These are phyloP conservation scores for Octopus sinensis DNA, from an alignment of 1,140 invertebrate species.

Conservation along the genomic window DNA sequence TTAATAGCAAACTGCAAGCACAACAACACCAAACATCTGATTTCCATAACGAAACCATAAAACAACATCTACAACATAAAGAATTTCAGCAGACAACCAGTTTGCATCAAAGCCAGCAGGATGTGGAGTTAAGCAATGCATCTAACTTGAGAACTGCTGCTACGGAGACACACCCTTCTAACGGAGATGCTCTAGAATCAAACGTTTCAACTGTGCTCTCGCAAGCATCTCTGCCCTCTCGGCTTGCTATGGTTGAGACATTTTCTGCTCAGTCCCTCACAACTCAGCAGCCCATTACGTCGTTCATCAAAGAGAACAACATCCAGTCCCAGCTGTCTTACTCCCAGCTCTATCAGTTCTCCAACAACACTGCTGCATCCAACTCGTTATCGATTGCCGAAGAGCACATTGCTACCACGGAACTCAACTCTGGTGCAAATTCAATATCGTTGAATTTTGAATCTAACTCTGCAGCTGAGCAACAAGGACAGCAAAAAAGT, in stretches of 20 bases:
- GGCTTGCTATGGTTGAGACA: not conserved
- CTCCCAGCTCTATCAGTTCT: not conserved
- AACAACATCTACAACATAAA: not conserved
- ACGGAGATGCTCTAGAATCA: not conserved
- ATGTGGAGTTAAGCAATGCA: not conserved
- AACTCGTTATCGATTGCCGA: not conserved
- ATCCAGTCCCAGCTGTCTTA: not conserved
- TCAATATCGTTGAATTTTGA: not conserved
- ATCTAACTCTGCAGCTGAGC: not conserved
- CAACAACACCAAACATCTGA: not conserved
- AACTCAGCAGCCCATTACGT: not conserved
- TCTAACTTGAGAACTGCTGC: not conserved
- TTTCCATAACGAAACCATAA: constrained; percentile 1
- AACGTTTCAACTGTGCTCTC: not conserved
- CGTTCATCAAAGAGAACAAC: not conserved
- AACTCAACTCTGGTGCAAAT: not conserved
- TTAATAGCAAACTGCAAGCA: not conserved
- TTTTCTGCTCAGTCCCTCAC: not conserved
- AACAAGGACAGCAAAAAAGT: not conserved
- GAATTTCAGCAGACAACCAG: not conserved
- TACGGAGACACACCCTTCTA: not conserved
- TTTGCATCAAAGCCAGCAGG: not conserved
- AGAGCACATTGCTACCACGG: not conserved
- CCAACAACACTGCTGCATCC: not conserved
- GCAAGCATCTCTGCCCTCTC: not conserved